Evolutionary conservation across 2,113 vertebrate species (phyloP), one percentile per base, ranked within the genome.

Genomic region (Cebidichthys violaceus): DNA sequence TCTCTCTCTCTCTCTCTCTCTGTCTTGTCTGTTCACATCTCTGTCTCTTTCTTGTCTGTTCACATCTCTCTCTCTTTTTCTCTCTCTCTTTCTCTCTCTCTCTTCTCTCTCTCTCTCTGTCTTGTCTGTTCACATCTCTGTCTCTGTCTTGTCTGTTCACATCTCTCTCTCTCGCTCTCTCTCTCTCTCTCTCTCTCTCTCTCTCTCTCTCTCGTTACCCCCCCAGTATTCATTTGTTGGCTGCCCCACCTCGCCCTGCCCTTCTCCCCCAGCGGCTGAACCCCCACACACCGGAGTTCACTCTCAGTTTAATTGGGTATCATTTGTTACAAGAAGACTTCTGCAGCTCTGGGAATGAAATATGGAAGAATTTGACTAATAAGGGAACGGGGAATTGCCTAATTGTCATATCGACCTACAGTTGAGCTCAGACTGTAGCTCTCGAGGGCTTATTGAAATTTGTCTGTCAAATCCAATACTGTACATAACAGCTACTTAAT

Each of bases 271-370:
- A 70, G 70, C 72, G 50, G 55, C 35, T 33, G 35, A 70, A 31
- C 59, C 62, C 64, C 18, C 41, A 4, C 62, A 66, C 24, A 61
- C 29, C 50, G 50, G 61, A 88, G 70, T 84, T 82, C 79, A 79
- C 59, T 18, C 70, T 74, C 45, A 24, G 27, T 93, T 88, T 91
- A 90, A 93, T 92, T 91, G 81, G 81, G 45, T 59, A 57, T 92
- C 35, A 86, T 89, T 89, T 84, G 62, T 82, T 83, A 61, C 73
- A 78, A 69, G 69, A 77, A 61, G 31, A 66, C 41, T 75, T 78
- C 37, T 67, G 37, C 47, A 62, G 57, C 55, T 41, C 50, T 9
- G 57, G 85, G 29, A 83, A 39, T 79, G n/a, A 79, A 88, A 82
- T 80, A 67, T 79, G 61, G 37, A 83, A 50, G 54, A 52, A 66